These are phyloP conservation scores for Geotrypetes seraphini DNA, from an alignment of 2,797 vertebrate species.

Conservation along the genomic window DNA sequence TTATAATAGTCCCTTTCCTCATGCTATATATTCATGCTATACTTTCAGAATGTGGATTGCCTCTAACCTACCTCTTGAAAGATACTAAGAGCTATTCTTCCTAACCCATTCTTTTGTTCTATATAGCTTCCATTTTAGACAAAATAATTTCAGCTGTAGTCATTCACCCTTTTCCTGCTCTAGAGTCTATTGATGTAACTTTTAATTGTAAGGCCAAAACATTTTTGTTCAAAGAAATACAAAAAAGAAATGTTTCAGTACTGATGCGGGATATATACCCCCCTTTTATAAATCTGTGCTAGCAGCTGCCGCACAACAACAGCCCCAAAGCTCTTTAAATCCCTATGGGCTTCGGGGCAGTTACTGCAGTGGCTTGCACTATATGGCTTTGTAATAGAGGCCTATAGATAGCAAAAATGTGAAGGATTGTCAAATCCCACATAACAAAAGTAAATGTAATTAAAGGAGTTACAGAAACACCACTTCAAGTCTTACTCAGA, in stretches of 20 bases:
- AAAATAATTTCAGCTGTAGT: conserved; percentile 26
- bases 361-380: too few species aligned
- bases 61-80: conserved; percentile 35
- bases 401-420: conserved; percentile 38
- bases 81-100: conserved; percentile 52
- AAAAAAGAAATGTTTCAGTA: conserved; percentile 35
- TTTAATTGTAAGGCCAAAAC: conserved; percentile 47
- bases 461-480: conserved; percentile 42
- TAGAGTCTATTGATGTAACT: conserved; percentile 26
- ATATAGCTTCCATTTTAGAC: conserved; percentile 28
- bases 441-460: conserved; percentile 53
- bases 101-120: conserved; percentile 13
- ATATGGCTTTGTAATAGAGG: too few species aligned
- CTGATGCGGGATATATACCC: conserved; percentile 40
- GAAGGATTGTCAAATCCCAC: conserved; percentile 38
- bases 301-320: too few species aligned
- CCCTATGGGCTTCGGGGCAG: too few species aligned
- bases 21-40: conserved; percentile 31
- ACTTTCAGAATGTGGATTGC: conserved; percentile 25
- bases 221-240: conserved; percentile 31
- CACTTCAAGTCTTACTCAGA: conserved; percentile 48
- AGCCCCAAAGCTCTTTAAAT: too few species aligned
- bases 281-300: too few species aligned
- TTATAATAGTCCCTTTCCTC: conserved; percentile 31
- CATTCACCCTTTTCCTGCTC: conserved; percentile 14